Evolutionary conservation across 1,140 invertebrate species (phyloP).

Genomic region (Hormaphis cornu): DNA sequence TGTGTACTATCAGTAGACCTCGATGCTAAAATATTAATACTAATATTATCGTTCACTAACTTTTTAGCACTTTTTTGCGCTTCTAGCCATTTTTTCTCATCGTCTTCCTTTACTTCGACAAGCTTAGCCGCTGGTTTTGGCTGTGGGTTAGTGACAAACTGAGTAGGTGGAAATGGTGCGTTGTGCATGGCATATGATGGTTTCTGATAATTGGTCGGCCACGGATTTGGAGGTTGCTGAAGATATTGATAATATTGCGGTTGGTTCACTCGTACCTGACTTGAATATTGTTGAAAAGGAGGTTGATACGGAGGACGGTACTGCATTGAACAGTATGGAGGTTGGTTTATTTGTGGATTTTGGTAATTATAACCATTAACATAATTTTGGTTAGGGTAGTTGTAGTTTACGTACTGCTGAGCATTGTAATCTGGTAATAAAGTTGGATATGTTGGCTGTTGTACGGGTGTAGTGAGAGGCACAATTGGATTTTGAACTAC

Average conservation of each 20-base stretch:
- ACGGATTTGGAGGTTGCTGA: conserved; percentile 13
- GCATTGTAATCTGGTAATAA: neutral
- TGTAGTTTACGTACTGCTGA: conserved; percentile 9
- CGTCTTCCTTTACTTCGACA: conserved; percentile 22
- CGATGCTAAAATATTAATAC: neutral
- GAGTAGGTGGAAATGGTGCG: neutral
- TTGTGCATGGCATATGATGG: conserved; percentile 20
- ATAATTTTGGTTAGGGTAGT: conserved; percentile 14
- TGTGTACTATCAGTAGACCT: conserved; percentile 11
- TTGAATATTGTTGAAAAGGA: conserved; percentile 12
- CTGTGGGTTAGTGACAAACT: conserved; percentile 13
- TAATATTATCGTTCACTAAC: conserved; percentile 10
- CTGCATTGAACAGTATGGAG: conserved; percentile 19
- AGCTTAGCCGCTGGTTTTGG: conserved; percentile 17
- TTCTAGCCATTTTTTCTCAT: conserved; percentile 26
- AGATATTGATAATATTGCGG: conserved; percentile 16
- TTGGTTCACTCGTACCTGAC: conserved; percentile 2
- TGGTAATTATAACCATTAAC: conserved; percentile 8
- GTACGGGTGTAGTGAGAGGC: neutral
- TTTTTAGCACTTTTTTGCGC: conserved; percentile 17
- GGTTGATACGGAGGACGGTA: conserved; percentile 18
- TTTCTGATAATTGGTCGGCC: conserved; percentile 10
- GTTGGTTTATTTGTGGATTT: conserved; percentile 2
- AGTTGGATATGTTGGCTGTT: neutral
- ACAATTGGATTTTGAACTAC: conserved; percentile 5